phyloP scores from a whole-genome alignment of 2,113 vertebrate species.

The Meleagris gallopavo region DNA sequence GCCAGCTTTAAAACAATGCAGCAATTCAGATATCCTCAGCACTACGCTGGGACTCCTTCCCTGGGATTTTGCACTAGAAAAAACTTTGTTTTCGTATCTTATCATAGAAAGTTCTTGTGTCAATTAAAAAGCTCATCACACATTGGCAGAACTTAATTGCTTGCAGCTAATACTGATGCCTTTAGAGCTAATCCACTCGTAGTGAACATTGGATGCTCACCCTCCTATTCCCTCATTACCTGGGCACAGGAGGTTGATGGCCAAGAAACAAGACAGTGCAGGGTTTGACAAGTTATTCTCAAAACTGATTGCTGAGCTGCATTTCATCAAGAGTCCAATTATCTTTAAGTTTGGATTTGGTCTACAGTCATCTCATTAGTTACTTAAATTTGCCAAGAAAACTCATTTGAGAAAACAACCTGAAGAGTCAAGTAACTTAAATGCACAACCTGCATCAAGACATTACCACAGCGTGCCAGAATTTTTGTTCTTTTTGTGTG shows the following conservation, averaged over 20 bases:
- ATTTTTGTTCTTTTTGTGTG: background rate
- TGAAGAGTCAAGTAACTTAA: background rate
- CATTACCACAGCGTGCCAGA: background rate
- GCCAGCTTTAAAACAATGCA: slow-evolving; percentile 14
- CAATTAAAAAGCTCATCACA: background rate
- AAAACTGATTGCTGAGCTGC: background rate
- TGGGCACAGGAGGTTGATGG: background rate
- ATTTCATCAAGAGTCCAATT: background rate
- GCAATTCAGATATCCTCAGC: background rate
- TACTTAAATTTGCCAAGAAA: background rate
- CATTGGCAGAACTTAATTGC: background rate
- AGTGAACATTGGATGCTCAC: background rate
- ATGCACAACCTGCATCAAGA: background rate
- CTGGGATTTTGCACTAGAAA: background rate
- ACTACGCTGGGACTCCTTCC: background rate
- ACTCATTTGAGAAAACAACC: background rate
- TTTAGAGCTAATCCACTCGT: background rate
- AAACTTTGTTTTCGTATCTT: background rate
- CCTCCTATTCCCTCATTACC: background rate
- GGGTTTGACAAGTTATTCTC: background rate
- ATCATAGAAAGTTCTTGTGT: background rate
- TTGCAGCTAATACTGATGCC: background rate
- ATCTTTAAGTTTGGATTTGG: background rate
- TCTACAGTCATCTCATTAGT: background rate
- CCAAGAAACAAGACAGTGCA: background rate